These are phyloP conservation scores for Mirounga angustirostris DNA, from an alignment of 2,113 vertebrate species.

Conservation along the genomic window DNA sequence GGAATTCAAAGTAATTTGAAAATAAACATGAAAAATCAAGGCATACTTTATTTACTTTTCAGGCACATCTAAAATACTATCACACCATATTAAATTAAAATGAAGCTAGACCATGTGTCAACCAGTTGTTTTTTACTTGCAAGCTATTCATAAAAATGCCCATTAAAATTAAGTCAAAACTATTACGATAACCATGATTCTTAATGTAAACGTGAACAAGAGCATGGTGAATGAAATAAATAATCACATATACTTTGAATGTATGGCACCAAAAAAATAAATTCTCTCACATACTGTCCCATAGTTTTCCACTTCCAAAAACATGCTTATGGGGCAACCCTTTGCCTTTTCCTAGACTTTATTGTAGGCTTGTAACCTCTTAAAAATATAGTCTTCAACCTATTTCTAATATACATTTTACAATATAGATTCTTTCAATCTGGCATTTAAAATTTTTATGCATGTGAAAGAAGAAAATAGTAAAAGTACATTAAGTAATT, in stretches of 20 bases:
- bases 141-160: neutral
- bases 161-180: neutral
- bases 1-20: neutral
- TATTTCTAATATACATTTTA: constrained; percentile 24
- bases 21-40: neutral
- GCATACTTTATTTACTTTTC: neutral
- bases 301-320: neutral
- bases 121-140: neutral
- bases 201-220: neutral
- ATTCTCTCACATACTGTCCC: neutral
- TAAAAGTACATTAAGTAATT: neutral
- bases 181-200: neutral
- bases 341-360: neutral
- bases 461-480: neutral
- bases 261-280: neutral
- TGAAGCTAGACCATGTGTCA: neutral
- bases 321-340: neutral
- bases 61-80: neutral
- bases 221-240: neutral
- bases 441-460: neutral
- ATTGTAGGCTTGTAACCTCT: neutral
- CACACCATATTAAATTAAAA: neutral
- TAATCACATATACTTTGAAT: neutral
- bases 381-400: neutral
- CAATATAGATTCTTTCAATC: neutral